Conservation (phyloP, 2,797 vertebrate species). For the Anniella stebbinsi region DNA sequence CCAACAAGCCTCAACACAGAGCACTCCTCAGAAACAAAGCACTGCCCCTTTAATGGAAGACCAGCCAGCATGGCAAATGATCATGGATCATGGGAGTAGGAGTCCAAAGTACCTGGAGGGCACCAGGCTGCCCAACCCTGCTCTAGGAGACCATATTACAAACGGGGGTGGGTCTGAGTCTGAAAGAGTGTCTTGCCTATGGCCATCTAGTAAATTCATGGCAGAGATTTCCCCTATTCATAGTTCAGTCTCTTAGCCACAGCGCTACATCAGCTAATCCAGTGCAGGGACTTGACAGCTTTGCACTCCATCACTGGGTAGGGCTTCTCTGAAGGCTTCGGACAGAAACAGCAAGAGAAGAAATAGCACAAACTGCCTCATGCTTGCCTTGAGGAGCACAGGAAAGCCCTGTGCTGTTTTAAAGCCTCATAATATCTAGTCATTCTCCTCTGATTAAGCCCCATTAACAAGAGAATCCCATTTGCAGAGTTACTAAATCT, state of each 20-base stretch:
- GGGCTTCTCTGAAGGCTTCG: neutral
- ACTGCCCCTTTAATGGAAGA: neutral
- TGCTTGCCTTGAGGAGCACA: conserved; percentile 12
- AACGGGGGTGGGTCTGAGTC: too few species aligned
- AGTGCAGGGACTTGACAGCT: too few species aligned
- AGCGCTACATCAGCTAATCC: neutral
- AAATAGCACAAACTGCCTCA: neutral
- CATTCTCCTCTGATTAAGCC: conserved; percentile 44
- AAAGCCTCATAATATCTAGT: conserved; percentile 29
- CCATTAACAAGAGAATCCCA: conserved; percentile 42
- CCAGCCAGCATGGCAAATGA: too few species aligned
- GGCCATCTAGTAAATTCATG: neutral
- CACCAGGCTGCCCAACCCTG: too few species aligned
- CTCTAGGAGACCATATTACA: neutral
- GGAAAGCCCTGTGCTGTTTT: conserved; percentile 23
- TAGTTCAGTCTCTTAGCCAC: neutral
- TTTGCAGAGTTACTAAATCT: conserved; percentile 60
- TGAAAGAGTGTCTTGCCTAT: neutral
- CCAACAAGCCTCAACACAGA: neutral
- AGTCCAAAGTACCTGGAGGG: too few species aligned
- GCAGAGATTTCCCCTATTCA: neutral
- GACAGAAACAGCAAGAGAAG: neutral
- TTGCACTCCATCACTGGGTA: neutral
- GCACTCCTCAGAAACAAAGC: neutral
- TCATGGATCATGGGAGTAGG: too few species aligned